These are phyloP conservation scores for Tetranychus cinnabarinus DNA, from an alignment of 1,140 invertebrate species.

Conservation along the genomic window DNA sequence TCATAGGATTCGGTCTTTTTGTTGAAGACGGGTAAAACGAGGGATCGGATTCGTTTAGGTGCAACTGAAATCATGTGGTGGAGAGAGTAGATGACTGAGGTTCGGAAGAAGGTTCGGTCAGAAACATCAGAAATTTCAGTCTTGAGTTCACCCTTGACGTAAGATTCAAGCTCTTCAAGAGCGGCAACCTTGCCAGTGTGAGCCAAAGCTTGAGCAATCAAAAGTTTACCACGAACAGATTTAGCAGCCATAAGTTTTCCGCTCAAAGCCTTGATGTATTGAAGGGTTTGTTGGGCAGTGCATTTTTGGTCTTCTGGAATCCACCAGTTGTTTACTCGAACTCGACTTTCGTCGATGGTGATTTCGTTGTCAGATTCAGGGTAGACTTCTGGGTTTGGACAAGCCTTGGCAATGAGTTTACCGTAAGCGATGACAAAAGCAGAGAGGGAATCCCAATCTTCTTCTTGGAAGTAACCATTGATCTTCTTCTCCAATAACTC, in stretches of 20 bases:
- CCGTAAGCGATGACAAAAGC: neutral
- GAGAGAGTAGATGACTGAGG: conserved; percentile 7
- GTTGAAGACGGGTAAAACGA: conserved; percentile 9
- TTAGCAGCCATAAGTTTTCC: neutral
- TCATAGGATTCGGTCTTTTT: conserved; percentile 10
- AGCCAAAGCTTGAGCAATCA: neutral
- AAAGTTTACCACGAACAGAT: neutral
- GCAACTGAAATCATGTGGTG: neutral
- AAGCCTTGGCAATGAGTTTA: neutral
- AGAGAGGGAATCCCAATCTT: neutral
- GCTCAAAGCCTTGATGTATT: neutral
- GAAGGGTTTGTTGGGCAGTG: no score
- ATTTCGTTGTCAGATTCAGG: neutral
- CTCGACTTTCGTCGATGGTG: neutral
- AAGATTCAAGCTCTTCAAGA: neutral
- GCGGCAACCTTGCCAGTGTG: neutral
- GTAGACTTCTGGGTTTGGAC: neutral
- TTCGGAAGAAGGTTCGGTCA: conserved; percentile 1
- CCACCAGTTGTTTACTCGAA: neutral
- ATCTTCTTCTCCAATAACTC: neutral
- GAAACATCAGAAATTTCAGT: neutral
- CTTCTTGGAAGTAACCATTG: neutral
- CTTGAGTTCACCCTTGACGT: neutral
- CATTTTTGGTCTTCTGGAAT: no score
- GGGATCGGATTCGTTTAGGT: conserved; percentile 1